A percentile compares a stretch with the other conserved stretches of the same genome.
Evolutionary conservation across 2,888 invertebrate species (phyloP).

Genomic region (Athalia rosae): DNA sequence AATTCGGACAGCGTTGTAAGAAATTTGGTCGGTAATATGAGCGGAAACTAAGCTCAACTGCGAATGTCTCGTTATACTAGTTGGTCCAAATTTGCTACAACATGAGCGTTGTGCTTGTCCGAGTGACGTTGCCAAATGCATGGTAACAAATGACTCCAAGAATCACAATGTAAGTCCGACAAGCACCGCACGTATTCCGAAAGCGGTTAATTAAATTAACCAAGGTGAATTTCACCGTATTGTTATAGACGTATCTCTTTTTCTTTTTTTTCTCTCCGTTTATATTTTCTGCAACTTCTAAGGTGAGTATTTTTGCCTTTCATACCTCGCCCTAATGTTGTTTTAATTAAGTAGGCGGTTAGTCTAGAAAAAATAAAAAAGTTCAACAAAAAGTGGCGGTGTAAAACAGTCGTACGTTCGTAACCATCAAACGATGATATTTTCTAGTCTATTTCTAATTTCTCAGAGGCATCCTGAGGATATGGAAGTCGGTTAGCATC

Average conservation of each 20-base stretch:
- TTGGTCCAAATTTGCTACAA: background rate
- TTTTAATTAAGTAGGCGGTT: conserved; percentile 73
- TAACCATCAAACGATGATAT: background rate
- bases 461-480: background rate
- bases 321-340: conserved; percentile 63
- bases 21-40: background rate
- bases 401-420: background rate
- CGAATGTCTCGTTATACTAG: background rate
- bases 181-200: background rate
- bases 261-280: background rate
- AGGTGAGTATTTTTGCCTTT: background rate
- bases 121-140: conserved; percentile 43
- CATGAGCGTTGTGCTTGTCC: background rate
- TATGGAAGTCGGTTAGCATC: conserved; percentile 42
- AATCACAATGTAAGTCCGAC: background rate
- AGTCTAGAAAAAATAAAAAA: conserved; percentile 48
- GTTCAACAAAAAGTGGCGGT: conserved; percentile 6
- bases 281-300: conserved; percentile 17
- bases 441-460: conserved; percentile 36
- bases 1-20: too few relatives aligned
- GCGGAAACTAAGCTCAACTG: background rate
- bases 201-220: conserved; percentile 20
- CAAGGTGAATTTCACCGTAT: conserved; percentile 12
- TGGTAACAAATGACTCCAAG: conserved; percentile 30
- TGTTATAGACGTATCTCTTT: background rate